These are phyloP conservation scores for Platichthys flesus DNA, from an alignment of 2,113 vertebrate genomes.

Conservation along the genomic window DNA sequence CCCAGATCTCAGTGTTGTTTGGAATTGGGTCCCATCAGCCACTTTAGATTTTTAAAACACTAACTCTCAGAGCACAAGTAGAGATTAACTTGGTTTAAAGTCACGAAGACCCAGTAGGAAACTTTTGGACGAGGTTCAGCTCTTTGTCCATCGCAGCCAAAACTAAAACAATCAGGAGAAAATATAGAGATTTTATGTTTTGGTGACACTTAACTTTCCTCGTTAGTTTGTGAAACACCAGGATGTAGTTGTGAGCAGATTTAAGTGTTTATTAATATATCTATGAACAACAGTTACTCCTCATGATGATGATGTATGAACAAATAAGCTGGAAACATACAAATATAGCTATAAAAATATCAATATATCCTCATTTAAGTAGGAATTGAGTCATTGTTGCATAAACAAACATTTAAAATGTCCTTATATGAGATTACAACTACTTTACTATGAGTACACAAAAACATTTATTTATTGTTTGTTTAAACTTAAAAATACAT, in stretches of 20 bases:
- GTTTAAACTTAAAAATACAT: no score
- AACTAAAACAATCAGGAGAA: background rate
- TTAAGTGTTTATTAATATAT: no score
- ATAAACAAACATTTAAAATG: no score
- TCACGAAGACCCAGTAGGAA: slow-evolving; percentile 44
- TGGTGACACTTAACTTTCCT: background rate
- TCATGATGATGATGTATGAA: background rate
- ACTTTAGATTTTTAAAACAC: slow-evolving; percentile 14
- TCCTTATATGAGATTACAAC: no score
- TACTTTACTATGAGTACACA: no score
- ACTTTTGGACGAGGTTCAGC: background rate
- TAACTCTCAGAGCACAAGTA: slow-evolving; percentile 8
- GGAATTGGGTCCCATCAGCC: no score
- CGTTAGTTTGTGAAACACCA: background rate
- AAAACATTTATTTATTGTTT: no score
- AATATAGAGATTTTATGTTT: no score
- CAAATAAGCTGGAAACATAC: no score
- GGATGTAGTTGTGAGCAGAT: background rate
- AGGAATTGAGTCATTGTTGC: no score
- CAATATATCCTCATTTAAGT: no score
- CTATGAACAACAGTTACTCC: background rate
- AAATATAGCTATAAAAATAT: no score
- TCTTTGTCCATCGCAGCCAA: background rate
- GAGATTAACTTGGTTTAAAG: background rate
- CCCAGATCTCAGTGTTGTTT: background rate